A percentile compares a stretch with the other conserved stretches of the same genome.
Evolutionary conservation across 2,113 vertebrate genomes (phyloP).

Genomic region (Tauraco erythrolophus): DNA sequence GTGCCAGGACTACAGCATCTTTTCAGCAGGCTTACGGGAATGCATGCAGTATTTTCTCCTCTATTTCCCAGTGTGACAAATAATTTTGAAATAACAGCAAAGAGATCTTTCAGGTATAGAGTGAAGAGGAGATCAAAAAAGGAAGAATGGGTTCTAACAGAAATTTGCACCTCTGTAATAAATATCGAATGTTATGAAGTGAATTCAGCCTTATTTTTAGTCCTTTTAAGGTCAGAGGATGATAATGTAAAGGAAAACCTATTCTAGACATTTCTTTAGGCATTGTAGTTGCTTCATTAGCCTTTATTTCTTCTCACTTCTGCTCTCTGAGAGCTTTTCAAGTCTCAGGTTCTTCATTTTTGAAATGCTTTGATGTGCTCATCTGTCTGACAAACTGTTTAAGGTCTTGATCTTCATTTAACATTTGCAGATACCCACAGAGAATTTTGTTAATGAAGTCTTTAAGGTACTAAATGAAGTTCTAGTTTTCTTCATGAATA

Average conservation of each 20-base stretch:
- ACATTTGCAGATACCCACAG: background rate
- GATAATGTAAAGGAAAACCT: background rate
- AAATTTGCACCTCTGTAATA: background rate
- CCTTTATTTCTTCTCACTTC: conserved; percentile 14
- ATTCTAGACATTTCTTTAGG: background rate
- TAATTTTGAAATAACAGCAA: background rate
- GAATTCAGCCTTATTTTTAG: background rate
- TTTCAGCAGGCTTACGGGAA: background rate
- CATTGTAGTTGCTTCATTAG: conserved; percentile 23
- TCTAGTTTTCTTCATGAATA: conserved; percentile 7
- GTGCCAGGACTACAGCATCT: fast-evolving
- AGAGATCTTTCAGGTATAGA: background rate
- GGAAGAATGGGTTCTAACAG: background rate
- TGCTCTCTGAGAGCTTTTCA: conserved; percentile 16
- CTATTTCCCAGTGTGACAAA: background rate
- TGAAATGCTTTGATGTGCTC: conserved; percentile 18
- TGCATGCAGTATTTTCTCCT: background rate
- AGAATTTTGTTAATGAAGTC: conserved; percentile 42
- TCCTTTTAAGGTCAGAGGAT: background rate
- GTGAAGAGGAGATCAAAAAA: background rate
- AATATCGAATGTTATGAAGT: background rate
- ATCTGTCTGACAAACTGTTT: conserved; percentile 30
- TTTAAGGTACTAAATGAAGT: conserved; percentile 31
- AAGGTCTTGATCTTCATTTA: conserved; percentile 26
- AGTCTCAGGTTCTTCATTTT: background rate